These are phyloP conservation scores for Meda fulgida DNA, from an alignment of 2,797 vertebrate genomes.

Conservation along the genomic window DNA sequence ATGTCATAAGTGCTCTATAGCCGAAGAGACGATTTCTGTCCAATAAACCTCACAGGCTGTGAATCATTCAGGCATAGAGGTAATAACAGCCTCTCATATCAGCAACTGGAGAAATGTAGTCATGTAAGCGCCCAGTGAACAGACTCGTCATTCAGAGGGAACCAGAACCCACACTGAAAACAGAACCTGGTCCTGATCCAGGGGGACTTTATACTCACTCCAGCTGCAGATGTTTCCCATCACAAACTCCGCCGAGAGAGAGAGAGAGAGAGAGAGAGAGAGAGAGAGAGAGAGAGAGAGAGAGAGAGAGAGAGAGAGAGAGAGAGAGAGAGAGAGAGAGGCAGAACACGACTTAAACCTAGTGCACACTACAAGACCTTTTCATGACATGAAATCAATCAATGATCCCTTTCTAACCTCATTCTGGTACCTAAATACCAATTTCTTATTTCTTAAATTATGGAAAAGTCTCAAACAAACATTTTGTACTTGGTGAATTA, in stretches of 20 bases:
- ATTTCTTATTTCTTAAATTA: not conserved
- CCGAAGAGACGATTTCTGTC: slow-evolving; percentile 27
- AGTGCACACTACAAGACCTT: too few relatives aligned
- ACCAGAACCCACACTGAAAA: slow-evolving; percentile 51
- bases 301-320: not conserved
- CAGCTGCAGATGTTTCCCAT: slow-evolving; percentile 73
- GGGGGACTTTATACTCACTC: slow-evolving; percentile 45
- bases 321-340: too few relatives aligned
- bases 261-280: not conserved
- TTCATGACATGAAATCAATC: too few relatives aligned
- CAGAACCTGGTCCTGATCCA: slow-evolving; percentile 58
- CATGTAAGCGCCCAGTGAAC: slow-evolving; percentile 27
- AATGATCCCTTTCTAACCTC: too few relatives aligned
- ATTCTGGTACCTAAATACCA: not conserved
- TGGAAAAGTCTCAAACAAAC: not conserved
- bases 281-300: not conserved
- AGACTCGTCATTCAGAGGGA: slow-evolving; percentile 42
- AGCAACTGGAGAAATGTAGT: slow-evolving; percentile 35
- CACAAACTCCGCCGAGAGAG: slow-evolving; percentile 60
- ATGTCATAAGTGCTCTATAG: not conserved
- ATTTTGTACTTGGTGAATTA: not conserved
- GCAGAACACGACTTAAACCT: too few relatives aligned
- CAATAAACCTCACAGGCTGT: slow-evolving; percentile 31
- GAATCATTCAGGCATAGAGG: slow-evolving; percentile 42
- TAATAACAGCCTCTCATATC: slow-evolving; percentile 45